Evolutionary conservation across 1,140 invertebrate species (phyloP), one percentile per base, ranked within the genome.

Genomic region (Penaeus indicus): DNA sequence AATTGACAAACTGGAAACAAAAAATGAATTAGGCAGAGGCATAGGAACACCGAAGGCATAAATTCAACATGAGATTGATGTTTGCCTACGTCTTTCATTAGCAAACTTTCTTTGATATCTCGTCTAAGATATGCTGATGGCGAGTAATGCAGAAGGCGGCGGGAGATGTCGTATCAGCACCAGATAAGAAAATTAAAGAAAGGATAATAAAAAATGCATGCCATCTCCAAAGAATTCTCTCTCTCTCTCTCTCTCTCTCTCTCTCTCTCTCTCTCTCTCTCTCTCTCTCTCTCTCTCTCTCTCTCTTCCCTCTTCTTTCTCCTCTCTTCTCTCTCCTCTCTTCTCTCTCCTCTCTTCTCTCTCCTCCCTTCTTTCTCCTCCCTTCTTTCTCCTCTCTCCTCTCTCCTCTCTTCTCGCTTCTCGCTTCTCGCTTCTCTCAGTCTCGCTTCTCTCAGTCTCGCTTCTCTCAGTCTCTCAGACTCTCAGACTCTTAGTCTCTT

Each of bases 1-100:
- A 83, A 83, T 64, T 83, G 80, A 83, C 80, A 83, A 64, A 83
- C 80, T 54, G 54, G 16, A 54, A 54, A 83, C 80, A 75, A 83
- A 83, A 83, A 83, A 64, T 63, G 80, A 83, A 64, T 83, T 83
- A 83, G 25, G 38, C 54, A 16, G 54, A 54, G 16, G 54, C 54
- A 54, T 54, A 54, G 54, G 54, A 54, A 54, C 54, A 1, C 54
- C 54, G 16, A 11, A 16, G 16, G 54, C 54, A 54, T 54, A 54
- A 54, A 16, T 54, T 54, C 54, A 54, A 54, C 54, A 54, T 54
- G 54, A 54, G 54, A 75, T 75, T 75, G 72, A n/a, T 75, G 42
- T 75, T 75, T 75, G 72, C 18, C 16, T 11, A 54, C 54, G 16
- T 54, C 54, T 54, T 54, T 54, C 54, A 54, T 54, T 54, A 54